Evolutionary conservation across 2,888 invertebrate genomes (phyloP).

Genomic region (Tetanocera ferruginea): DNA sequence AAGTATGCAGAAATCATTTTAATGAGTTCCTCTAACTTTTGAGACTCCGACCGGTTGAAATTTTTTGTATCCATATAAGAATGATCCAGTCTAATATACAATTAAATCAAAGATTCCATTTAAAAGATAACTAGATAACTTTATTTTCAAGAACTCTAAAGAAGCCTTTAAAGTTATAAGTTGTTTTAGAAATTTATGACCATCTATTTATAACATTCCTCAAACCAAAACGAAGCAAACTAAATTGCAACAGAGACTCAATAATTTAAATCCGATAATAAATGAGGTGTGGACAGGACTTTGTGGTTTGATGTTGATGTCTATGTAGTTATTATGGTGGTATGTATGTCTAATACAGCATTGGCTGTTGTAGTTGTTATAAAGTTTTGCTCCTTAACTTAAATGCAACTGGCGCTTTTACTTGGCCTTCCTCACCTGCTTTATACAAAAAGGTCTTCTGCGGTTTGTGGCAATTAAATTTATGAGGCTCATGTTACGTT

Average conservation of each 20-base stretch:
- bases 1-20: no score
- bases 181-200: no score
- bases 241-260: not conserved
- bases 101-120: no score
- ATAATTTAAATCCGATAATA: not conserved
- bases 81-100: no score
- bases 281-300: not conserved
- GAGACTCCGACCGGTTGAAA: no score
- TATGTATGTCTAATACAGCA: no score
- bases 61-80: no score
- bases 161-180: no score
- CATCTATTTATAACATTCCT: not conserved
- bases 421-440: not conserved
- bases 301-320: not conserved
- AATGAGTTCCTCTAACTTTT: no score
- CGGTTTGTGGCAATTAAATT: conserved; percentile 20
- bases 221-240: not conserved
- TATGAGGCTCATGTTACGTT: conserved; percentile 22
- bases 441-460: not conserved
- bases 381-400: not conserved
- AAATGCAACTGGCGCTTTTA: not conserved
- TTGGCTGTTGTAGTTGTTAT: not conserved
- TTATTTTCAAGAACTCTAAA: no score
- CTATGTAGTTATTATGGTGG: not conserved
- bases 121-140: no score